These are phyloP conservation scores for Amblyornis subalaris DNA, from an alignment of 2,113 vertebrate genomes.

Conservation along the genomic window DNA sequence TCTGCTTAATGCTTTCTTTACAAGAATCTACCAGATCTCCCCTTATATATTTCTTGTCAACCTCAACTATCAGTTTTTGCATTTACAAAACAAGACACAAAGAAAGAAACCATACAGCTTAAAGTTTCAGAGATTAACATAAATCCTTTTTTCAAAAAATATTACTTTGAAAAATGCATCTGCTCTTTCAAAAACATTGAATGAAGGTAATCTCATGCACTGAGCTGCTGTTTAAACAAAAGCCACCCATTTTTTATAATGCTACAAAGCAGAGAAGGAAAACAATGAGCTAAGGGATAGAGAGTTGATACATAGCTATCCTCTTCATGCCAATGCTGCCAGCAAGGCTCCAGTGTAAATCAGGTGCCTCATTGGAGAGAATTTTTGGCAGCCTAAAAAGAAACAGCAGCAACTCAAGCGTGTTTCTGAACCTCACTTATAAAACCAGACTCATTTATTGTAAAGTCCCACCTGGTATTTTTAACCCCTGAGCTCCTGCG, in stretches of 20 bases:
- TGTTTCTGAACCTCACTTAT: background rate
- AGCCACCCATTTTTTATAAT: background rate
- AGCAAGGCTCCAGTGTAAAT: background rate
- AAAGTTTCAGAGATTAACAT: background rate
- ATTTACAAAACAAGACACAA: background rate
- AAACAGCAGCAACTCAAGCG: background rate
- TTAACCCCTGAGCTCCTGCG: constrained; percentile 33
- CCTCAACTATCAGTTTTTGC: background rate
- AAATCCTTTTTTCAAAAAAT: background rate
- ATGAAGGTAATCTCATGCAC: background rate
- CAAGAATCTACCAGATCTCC: background rate
- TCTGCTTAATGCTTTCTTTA: background rate
- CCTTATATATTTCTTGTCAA: background rate
- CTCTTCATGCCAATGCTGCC: background rate
- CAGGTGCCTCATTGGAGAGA: background rate
- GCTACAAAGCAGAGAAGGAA: background rate
- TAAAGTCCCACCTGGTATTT: background rate
- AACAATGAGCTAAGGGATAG: background rate
- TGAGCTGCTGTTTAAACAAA: background rate
- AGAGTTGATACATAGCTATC: background rate
- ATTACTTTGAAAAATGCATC: background rate
- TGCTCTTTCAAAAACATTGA: background rate
- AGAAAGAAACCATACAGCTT: background rate
- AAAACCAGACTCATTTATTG: background rate
- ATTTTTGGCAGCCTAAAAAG: background rate